Base-by-base conservation (phyloP, 2,888 invertebrate species). In the Ennomos fuscantarius region DNA sequence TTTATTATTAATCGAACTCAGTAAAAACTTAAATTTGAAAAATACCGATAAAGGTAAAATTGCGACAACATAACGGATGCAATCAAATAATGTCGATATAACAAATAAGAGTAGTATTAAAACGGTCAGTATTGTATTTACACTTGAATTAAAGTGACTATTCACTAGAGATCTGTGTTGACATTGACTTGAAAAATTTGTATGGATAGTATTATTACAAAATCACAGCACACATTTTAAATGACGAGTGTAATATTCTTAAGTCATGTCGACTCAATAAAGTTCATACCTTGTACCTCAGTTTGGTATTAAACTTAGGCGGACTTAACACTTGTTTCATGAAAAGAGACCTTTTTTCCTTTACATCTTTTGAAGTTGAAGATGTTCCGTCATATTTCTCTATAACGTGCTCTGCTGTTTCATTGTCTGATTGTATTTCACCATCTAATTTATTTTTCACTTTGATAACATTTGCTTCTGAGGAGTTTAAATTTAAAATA, bases 251-350 rank as follows among this genome's bases (percentile, higher is more conserved):
- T 45, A 15, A 12, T 13, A 12, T 31, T 41, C 10, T 40, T 8
- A n/a, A 41, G 5, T 41, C 31, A 31, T 31, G 24, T n/a, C 24
- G 9, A 13, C 9, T 13, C 13, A 40, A 8, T 40, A 33, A 11
- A 10, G 11, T 24, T 67, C 74, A 88, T 33, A 83, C 81, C 73
- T 89, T 89, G 74, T 88, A 84, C 74, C 77, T 82, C 71, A 88
- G 69, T 66, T 89, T 90, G 33, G 88, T 88, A 63, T 92, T 92
- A 64, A 93, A 91, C 81, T 93, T 93, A 54, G 94, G 93, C 45
- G 93, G 93, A 62, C 90, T 93, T 60, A 93, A 79, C 53, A 93
- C 93, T 83, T 94, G 93, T 74, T 93, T 93, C 76, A 93, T 83
- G 76, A 94, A 93, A 64, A 93, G 70, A 56, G 92, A 92, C 67